Evolutionary conservation across 2,888 invertebrate genomes (phyloP).

Genomic region (Hydrotaea diabolus): DNA sequence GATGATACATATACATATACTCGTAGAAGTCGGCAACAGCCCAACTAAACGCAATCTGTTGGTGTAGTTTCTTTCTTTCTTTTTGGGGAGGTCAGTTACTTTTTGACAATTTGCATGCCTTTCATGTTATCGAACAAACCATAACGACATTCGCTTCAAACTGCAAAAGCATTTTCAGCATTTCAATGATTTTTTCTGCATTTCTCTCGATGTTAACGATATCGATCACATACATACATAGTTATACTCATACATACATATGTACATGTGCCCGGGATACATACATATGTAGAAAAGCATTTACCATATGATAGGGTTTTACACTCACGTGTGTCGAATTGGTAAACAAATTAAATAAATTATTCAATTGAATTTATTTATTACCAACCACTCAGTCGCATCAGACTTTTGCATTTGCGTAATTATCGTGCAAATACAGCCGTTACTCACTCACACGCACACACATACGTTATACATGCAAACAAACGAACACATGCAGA

Average conservation of each 20-base stretch:
- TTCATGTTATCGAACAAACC: constrained; percentile 46
- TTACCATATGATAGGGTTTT: constrained; percentile 61
- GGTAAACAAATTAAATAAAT: constrained; percentile 78
- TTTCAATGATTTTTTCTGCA: constrained; percentile 1
- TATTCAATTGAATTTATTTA: constrained; percentile 79
- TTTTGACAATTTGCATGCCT: constrained; percentile 52
- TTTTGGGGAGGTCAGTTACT: constrained; percentile 27
- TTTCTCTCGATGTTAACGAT: constrained; percentile 24
- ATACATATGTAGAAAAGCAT: constrained; percentile 51
- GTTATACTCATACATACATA: background rate
- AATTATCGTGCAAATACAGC: constrained; percentile 73
- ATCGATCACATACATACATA: constrained; percentile 15
- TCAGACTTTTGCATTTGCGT: constrained; percentile 73
- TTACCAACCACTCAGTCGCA: constrained; percentile 71
- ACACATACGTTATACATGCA: background rate
- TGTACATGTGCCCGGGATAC: constrained; percentile 31
- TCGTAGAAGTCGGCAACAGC: too few relatives aligned
- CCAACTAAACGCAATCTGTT: too few relatives aligned
- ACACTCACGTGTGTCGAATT: constrained; percentile 68
- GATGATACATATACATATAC: too few relatives aligned
- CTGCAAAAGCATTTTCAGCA: constrained; percentile 25
- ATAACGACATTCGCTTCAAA: constrained; percentile 45
- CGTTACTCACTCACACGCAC: constrained; percentile 53
- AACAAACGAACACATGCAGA: background rate
- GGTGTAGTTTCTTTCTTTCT: constrained; percentile 46